Base-by-base conservation (phyloP, 2,797 vertebrate species). In the Steatocranus sp. region DNA sequence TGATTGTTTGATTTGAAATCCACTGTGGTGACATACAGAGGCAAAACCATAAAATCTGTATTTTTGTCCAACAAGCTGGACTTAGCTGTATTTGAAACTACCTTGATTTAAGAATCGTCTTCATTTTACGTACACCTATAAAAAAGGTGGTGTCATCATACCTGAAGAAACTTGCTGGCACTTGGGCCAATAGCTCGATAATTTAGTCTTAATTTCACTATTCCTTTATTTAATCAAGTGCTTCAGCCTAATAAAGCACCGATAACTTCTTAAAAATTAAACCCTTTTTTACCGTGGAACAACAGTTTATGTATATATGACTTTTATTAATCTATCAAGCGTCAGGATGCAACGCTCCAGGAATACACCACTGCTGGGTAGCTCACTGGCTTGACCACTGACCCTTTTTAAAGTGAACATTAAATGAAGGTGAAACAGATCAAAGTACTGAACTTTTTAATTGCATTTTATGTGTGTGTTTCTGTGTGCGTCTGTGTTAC, bases 321-420 rank as follows among this genome's bases (percentile, higher is more conserved):
- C 11, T 20, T 50, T 49, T 10, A 76, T n/a, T 63, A 7, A 7
- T 34, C 54, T 58, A 32, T 58, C 56, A 20, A 36, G 32, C 7
- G 7, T 36, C 18, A n/a, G 32, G 10, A 61, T 38, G 18, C 18
- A 20, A 32, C 11, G 4, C 4, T 48, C 6, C 25, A 48, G 14
- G 32, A 23, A 53, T 25, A 53, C 23, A 36, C 49, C 20, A 5
- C 43, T 6, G 48, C 34, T 81, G 5, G 7, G 17, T 5, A 2
- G 46, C 30, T 4, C 17, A 9, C 11, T 46, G 30, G 43, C 30
- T 49, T 23, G 17, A 12, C 48, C 20, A 17, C n/a, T 2, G 36
- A 73, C 17, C 30, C 18, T 81, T n/a, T 70, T 58, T 66, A 34
- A 73, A 68, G 6, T 68, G 43, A 50, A 74, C 32, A 76, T 53